Percentiles rank a stretch among this genome's conserved stretches.
These are phyloP conservation scores for Phaethornis superciliosus DNA, from an alignment of 2,113 vertebrate genomes.

Conservation along the genomic window DNA sequence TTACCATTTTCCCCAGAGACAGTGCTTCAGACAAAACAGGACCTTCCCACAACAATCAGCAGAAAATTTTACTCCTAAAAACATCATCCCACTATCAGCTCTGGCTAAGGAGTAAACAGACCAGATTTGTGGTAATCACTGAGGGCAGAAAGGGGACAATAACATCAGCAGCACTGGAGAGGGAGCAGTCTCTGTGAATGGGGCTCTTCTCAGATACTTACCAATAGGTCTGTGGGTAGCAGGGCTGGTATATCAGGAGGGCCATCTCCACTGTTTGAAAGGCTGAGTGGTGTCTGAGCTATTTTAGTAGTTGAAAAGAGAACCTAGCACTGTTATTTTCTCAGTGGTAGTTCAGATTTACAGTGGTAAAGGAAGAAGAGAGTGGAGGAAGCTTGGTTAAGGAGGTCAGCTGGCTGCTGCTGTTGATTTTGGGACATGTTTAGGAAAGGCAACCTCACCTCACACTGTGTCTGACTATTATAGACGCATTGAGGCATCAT, in stretches of 20 bases:
- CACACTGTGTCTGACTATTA: accelerated
- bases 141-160: not conserved
- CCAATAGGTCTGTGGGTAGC: too few relatives aligned
- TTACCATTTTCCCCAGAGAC: not conserved
- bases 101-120: not conserved
- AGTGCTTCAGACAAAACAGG: not conserved
- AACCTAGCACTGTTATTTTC: not conserved
- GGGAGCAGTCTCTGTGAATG: not conserved
- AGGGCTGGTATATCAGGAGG: not conserved
- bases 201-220: not conserved
- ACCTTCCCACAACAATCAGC: not conserved
- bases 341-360: not conserved
- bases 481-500: not conserved
- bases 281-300: not conserved
- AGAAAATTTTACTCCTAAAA: constrained; percentile 6
- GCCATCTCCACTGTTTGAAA: not conserved
- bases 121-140: not conserved
- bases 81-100: not conserved
- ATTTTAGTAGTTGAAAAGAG: not conserved
- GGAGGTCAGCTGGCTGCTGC: not conserved
- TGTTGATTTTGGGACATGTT: not conserved
- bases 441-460: not conserved
- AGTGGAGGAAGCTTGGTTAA: not conserved
- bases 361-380: not conserved
- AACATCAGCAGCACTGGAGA: not conserved